Base-by-base conservation (phyloP, 2,888 invertebrate genomes). In the Agriopis aurantiaria region DNA sequence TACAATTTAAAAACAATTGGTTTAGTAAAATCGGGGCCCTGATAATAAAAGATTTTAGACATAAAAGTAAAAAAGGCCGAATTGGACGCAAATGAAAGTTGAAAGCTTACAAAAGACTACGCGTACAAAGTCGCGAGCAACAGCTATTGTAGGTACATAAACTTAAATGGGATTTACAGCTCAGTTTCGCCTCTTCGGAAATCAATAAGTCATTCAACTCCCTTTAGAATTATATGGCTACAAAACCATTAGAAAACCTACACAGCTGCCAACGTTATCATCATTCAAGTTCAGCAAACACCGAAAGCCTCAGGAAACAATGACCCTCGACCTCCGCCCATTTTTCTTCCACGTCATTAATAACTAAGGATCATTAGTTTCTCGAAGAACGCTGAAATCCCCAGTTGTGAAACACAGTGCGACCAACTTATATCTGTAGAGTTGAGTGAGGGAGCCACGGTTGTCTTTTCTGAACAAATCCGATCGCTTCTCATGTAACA, bases 321-420 rank as follows among this genome's bases (percentile, higher is more conserved):
- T 70, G 60, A 62, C 55, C 59, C 53, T 49, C 7, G 59, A 56
- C 56, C 57, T 33, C 11, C 9, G 41, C 4, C 69, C 61, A 72
- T 72, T 69, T 64, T 40, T 72, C 72, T 67, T n/a, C 10, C 6
- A n/a, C 33, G 33, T 53, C 72, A 69, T 72, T 72, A 67, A 64
- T 72, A 69, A 69, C 69, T 6, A 11, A 52, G 46, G 11, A 72
- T 67, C 72, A 69, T 72, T 72, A 67, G 69, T 69, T 69, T 57
- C 52, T 49, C n/a, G 56, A 56, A 46, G 41, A 53, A 53, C 58
- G 14, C 68, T 58, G 17, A 23, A 56, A 60, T 56, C 41, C 17
- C 45, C 14, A 12, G 55, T 46, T 11, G 12, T 46, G 45, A 58
- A 57, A 23, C 12, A 23, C 33, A 14, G 10, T 7, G 11, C 3